phyloP scores from a whole-genome alignment of 2,113 vertebrate species.

The Fulica atra region DNA sequence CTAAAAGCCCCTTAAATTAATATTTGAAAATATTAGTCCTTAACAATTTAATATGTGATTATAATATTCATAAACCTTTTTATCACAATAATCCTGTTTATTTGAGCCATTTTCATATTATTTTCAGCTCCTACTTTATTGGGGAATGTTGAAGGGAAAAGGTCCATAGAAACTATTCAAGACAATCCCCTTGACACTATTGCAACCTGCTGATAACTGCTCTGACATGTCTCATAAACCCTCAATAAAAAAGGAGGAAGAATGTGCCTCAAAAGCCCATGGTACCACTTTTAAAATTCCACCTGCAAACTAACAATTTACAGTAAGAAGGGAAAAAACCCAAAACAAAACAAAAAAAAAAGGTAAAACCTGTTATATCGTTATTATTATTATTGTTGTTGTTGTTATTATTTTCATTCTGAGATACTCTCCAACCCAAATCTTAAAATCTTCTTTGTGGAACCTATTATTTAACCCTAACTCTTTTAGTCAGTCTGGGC shows the following conservation, averaged over 20 bases:
- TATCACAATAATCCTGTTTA: background rate
- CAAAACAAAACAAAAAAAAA: background rate
- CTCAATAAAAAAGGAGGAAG: slow-evolving; percentile 1
- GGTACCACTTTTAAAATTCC: slow-evolving; percentile 24
- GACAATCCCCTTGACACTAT: background rate
- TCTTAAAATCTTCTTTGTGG: background rate
- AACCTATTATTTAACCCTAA: background rate
- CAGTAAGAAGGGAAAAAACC: background rate
- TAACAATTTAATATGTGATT: background rate
- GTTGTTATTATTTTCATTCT: background rate
- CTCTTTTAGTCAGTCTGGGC: background rate
- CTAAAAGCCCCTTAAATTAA: background rate
- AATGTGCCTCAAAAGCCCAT: background rate
- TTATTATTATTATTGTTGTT: background rate
- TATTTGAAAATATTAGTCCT: background rate
- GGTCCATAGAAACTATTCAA: background rate
- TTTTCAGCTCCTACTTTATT: background rate
- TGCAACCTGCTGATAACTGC: slow-evolving; percentile 28
- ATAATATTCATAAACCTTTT: background rate
- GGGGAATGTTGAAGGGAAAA: background rate
- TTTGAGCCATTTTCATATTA: background rate
- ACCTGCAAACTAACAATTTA: slow-evolving; percentile 5
- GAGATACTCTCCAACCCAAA: background rate
- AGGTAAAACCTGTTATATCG: background rate
- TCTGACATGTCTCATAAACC: slow-evolving; percentile 22